Conservation (phyloP, 2,888 invertebrate species). For the Lathronympha strigana region DNA sequence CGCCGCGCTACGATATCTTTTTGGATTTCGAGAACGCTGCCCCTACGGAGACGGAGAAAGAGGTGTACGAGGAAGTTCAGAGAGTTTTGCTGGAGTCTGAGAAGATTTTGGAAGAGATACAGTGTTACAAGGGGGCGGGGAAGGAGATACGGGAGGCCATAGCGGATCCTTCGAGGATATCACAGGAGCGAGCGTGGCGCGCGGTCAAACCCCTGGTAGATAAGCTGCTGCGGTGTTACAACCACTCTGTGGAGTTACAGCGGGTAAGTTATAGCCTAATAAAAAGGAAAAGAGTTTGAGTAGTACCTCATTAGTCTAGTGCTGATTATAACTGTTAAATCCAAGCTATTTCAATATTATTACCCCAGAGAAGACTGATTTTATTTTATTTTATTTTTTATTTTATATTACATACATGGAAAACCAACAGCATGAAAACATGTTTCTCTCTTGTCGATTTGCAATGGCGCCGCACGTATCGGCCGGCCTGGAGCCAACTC, state of each 20-base stretch:
- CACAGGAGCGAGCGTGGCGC: conserved; percentile 92
- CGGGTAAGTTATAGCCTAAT: conserved; percentile 62
- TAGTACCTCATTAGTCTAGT: not conserved
- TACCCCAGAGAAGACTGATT: no score
- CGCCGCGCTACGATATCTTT: conserved; percentile 94
- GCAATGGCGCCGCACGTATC: conserved; percentile 70
- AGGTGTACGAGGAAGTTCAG: conserved; percentile 92
- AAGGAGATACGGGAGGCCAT: conserved; percentile 96
- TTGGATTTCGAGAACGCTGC: conserved; percentile 97
- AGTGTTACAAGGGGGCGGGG: conserved; percentile 95
- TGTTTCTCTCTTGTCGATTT: no score
- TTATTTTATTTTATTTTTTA: no score
- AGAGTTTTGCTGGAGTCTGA: conserved; percentile 92
- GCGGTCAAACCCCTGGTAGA: conserved; percentile 94
- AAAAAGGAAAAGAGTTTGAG: no score
- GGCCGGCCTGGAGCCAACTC: conserved; percentile 74
- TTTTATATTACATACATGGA: no score
- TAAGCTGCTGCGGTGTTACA: conserved; percentile 93
- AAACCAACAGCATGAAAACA: no score
- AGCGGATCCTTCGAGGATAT: conserved; percentile 92
- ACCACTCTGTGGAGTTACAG: conserved; percentile 92
- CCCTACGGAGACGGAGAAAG: conserved; percentile 92
- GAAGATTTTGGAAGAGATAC: conserved; percentile 91
- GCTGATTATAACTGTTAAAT: not conserved
- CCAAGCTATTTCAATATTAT: no score